Percentiles rank a stretch among this genome's conserved stretches.
phyloP scores from a whole-genome alignment of 1,140 invertebrate species.

The Diachasmimorpha longicaudata region DNA sequence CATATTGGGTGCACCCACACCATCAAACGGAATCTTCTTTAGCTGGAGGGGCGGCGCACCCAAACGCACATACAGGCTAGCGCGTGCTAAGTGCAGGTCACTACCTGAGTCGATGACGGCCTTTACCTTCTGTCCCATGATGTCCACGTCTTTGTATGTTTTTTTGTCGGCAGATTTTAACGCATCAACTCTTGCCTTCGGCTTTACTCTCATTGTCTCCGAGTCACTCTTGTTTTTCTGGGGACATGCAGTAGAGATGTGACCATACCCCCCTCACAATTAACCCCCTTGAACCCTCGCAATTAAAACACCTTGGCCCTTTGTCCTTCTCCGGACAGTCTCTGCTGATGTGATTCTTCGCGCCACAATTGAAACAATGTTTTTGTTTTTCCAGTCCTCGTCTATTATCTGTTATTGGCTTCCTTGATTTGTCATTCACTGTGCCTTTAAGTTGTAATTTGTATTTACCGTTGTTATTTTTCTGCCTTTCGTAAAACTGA shows the following conservation, averaged over 20 bases:
- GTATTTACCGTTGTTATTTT: background rate
- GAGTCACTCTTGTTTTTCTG: background rate
- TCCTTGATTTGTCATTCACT: background rate
- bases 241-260: conserved; percentile 8
- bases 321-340: conserved; percentile 19
- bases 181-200: background rate
- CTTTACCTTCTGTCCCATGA: conserved; percentile 14
- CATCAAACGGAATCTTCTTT: conserved; percentile 1
- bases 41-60: background rate
- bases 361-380: conserved; percentile 23
- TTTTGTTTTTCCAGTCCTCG: too few relatives aligned
- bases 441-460: background rate
- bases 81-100: conserved; percentile 21
- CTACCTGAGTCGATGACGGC: conserved; percentile 28
- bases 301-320: conserved; percentile 26
- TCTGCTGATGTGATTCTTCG: background rate
- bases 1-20: background rate
- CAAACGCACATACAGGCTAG: conserved; percentile 4
- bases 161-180: conserved; percentile 6
- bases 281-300: too few relatives aligned
- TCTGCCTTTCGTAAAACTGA: conserved; percentile 18
- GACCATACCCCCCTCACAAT: too few relatives aligned
- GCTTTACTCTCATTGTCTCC: background rate
- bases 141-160: conserved; percentile 19
- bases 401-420: conserved; percentile 16